A percentile compares a stretch with the other conserved stretches of the same genome.
phyloP scores from a whole-genome alignment of 2,113 vertebrate genomes.

The Notothenia rossii region DNA sequence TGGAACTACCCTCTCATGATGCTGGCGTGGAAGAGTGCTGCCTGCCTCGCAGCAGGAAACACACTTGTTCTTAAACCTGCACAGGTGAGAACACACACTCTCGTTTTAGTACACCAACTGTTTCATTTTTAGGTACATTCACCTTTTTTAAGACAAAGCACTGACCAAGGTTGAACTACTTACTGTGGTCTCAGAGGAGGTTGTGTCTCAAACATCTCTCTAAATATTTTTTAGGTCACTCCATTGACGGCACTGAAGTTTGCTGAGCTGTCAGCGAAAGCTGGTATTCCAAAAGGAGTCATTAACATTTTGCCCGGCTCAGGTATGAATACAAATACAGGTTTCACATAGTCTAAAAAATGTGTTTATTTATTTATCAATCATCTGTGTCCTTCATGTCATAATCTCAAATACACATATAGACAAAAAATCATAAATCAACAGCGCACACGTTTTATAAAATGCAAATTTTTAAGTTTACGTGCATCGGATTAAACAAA shows the following conservation, averaged over 20 bases:
- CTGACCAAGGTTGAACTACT: neutral
- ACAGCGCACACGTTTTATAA: too few relatives aligned
- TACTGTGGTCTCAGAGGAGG: neutral
- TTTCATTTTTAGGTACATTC: neutral
- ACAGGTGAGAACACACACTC: conserved; percentile 78
- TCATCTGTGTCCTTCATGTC: neutral
- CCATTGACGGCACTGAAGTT: conserved; percentile 92
- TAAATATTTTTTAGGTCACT: conserved; percentile 83
- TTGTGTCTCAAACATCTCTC: neutral
- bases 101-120: neutral
- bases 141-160: neutral
- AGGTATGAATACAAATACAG: conserved; percentile 71
- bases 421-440: neutral
- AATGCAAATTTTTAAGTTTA: neutral
- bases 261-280: conserved; percentile 88
- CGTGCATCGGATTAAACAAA: too few relatives aligned
- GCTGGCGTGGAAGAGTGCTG: conserved; percentile 91
- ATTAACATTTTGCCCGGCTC: conserved; percentile 90
- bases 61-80: conserved; percentile 91
- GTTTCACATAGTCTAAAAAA: neutral
- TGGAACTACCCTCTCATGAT: conserved; percentile 95
- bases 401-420: neutral
- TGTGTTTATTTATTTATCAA: neutral
- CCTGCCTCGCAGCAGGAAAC: conserved; percentile 91
- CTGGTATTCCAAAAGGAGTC: conserved; percentile 90